Base-by-base conservation (phyloP, 2,113 vertebrate genomes). In the Stigmatopora argus region DNA sequence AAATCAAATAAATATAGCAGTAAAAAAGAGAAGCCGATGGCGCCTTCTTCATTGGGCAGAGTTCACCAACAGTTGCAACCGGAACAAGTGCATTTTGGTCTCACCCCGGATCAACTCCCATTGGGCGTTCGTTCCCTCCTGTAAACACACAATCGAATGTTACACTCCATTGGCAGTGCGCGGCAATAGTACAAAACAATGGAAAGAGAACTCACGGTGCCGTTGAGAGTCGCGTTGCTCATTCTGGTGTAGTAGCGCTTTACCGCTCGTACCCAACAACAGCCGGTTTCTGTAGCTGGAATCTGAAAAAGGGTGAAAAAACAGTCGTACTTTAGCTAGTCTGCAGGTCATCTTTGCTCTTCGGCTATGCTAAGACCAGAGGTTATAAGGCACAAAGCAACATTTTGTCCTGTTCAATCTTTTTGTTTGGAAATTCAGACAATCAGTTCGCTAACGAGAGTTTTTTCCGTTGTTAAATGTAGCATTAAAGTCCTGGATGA, bases 71-170 rank as follows among this genome's bases (percentile, higher is more conserved):
- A 64, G 12, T 18, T 64, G 62, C 3, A 64, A 7, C 31, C 35
- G 23, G 18, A 52, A 31, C 15, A 64, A 31, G 15, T 64, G 62
- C 17, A 64, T 18, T 52, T 64, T 38, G 26, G 46, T 64, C 35
- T 64, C 62, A 23, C 62, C n/a, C 2, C 62, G 47, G 17, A 51
- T 17, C 47, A 13, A n/a, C 46, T 51, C 62, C 62, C 62, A 64
- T 4, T 26, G 34, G 1, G 31, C 12, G 26, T 34, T 64, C 10
- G 17, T 17, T 11, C 31, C 26, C 1, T 14, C 18, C 63, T 64
- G 63, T 2, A 41, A 7, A 13, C 9, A 48, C 38, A 45, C 41
- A 61, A 56, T 5, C 26, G 23, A 5, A 56, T 15, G 13, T 56
- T 31, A 17, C 13, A 14, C 53, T 14, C 53, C 23, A 5, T 48